Evolutionary conservation across 1,140 invertebrate species (phyloP).

Genomic region (Drosophila eugracilis): DNA sequence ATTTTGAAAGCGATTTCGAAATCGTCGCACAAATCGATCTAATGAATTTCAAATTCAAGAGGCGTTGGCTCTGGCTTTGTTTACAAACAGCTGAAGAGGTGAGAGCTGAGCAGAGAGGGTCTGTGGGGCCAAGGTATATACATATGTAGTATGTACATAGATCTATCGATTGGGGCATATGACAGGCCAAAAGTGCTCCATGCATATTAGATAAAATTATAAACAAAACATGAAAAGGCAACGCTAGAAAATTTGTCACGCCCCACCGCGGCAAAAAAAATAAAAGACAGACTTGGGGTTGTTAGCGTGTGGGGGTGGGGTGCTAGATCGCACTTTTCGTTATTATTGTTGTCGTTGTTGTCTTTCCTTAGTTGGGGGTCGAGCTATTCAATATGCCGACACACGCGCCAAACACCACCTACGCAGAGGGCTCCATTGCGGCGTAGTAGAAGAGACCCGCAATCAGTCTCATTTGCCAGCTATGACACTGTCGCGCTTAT

Average conservation of each 20-base stretch:
- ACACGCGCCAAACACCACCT: slow-evolving; percentile 82
- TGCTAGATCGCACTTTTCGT: slow-evolving; percentile 60
- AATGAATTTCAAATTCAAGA: slow-evolving; percentile 60
- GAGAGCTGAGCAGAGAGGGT: slow-evolving; percentile 5
- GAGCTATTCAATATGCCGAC: slow-evolving; percentile 82
- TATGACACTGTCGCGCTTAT: slow-evolving; percentile 3
- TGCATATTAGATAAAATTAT: slow-evolving; percentile 82
- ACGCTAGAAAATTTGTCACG: slow-evolving; percentile 75
- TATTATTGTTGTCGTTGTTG: no score
- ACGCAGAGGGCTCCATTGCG: slow-evolving; percentile 51
- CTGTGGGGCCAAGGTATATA: slow-evolving; percentile 12
- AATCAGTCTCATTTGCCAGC: slow-evolving; percentile 11
- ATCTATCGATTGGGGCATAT: slow-evolving; percentile 49
- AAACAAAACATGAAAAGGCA: slow-evolving; percentile 73
- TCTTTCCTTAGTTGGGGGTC: slow-evolving; percentile 72
- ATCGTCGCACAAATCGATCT: slow-evolving; percentile 53
- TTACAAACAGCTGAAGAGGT: slow-evolving; percentile 63
- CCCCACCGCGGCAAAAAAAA: slow-evolving; percentile 45
- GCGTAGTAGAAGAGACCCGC: slow-evolving; percentile 32
- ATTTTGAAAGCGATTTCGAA: slow-evolving; percentile 65
- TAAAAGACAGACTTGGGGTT: background rate
- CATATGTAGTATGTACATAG: slow-evolving; percentile 27
- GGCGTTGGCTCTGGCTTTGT: slow-evolving; percentile 61
- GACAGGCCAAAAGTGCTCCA: slow-evolving; percentile 50
- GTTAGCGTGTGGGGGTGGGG: background rate